A percentile compares a stretch with the other conserved stretches of the same genome.
phyloP scores from a whole-genome alignment of 2,888 invertebrate genomes.

The Megamerina dolium region DNA sequence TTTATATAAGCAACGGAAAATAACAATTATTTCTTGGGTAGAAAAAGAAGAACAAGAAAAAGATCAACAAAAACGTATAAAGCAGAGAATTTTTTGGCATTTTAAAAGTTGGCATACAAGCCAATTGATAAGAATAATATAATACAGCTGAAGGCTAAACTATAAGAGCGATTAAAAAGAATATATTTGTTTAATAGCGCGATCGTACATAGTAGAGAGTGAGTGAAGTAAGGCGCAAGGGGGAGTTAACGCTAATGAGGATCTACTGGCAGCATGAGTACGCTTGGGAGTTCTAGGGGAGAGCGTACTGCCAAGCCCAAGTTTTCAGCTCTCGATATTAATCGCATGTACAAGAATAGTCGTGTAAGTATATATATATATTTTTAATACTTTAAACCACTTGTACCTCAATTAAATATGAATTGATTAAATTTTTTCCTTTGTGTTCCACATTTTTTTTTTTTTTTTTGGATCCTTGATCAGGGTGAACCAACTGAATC shows the following conservation, averaged over 20 bases:
- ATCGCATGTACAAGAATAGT: slow-evolving; percentile 88
- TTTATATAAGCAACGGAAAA: no score
- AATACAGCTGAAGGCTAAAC: no score
- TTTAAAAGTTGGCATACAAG: no score
- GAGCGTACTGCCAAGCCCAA: slow-evolving; percentile 71
- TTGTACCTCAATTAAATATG: no score
- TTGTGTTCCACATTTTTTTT: slow-evolving; percentile 16
- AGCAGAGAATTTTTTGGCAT: no score
- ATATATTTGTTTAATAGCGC: no score
- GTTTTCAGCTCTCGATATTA: slow-evolving; percentile 96
- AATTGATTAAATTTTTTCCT: slow-evolving; percentile 5
- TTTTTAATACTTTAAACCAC: no score
- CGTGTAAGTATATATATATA: slow-evolving; percentile 56
- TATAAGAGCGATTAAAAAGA: no score
- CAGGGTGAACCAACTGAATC: slow-evolving; percentile 84
- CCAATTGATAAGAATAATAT: no score
- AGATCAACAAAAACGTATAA: no score
- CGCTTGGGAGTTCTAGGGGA: slow-evolving; percentile 53
- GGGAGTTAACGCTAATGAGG: slow-evolving; percentile 51
- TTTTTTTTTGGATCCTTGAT: slow-evolving; percentile 6
- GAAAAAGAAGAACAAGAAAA: no score
- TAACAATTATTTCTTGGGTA: no score
- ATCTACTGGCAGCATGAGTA: slow-evolving; percentile 52
- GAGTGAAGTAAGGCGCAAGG: slow-evolving; percentile 33
- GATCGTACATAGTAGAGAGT: slow-evolving; percentile 1